Percentiles rank a stretch among this genome's conserved stretches.
These are phyloP conservation scores for Cyclophora albipunctata DNA, from an alignment of 2,888 invertebrate species.

Conservation along the genomic window DNA sequence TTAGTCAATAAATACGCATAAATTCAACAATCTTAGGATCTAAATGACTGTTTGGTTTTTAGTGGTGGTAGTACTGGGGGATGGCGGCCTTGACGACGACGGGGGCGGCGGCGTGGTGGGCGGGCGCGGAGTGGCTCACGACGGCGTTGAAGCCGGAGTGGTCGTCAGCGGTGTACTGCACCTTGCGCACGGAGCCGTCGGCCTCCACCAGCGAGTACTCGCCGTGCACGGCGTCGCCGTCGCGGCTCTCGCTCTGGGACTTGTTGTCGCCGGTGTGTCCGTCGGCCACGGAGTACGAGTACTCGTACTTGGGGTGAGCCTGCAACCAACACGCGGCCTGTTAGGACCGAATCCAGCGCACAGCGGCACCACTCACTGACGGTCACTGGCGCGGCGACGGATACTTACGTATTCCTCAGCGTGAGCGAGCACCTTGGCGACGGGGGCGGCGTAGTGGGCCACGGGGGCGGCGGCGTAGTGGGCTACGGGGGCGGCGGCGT, in stretches of 20 bases:
- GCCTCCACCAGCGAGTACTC: slow-evolving; percentile 60
- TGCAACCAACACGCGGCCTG: slow-evolving; percentile 45
- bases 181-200: slow-evolving; percentile 70
- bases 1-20: slow-evolving; percentile 9
- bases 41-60: slow-evolving; percentile 30
- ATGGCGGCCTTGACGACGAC: slow-evolving; percentile 40
- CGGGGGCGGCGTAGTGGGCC: slow-evolving; percentile 37
- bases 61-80: slow-evolving; percentile 25
- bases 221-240: slow-evolving; percentile 78
- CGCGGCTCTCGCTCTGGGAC: slow-evolving; percentile 74
- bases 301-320: slow-evolving; percentile 76
- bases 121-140: slow-evolving; percentile 51
- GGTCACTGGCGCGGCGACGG: slow-evolving; percentile 21
- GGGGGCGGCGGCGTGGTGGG: slow-evolving; percentile 37
- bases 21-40: neutral
- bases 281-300: slow-evolving; percentile 74
- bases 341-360: slow-evolving; percentile 70
- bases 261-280: slow-evolving; percentile 77
- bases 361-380: slow-evolving; percentile 22
- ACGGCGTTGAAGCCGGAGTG: slow-evolving; percentile 65
- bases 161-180: slow-evolving; percentile 71
- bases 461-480: slow-evolving; percentile 51
- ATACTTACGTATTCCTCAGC: slow-evolving; percentile 49
- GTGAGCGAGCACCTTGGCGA: slow-evolving; percentile 33
- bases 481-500: slow-evolving; percentile 36